These are phyloP conservation scores for Drosophila insularis DNA, from an alignment of 1,140 invertebrate genomes.

Conservation along the genomic window DNA sequence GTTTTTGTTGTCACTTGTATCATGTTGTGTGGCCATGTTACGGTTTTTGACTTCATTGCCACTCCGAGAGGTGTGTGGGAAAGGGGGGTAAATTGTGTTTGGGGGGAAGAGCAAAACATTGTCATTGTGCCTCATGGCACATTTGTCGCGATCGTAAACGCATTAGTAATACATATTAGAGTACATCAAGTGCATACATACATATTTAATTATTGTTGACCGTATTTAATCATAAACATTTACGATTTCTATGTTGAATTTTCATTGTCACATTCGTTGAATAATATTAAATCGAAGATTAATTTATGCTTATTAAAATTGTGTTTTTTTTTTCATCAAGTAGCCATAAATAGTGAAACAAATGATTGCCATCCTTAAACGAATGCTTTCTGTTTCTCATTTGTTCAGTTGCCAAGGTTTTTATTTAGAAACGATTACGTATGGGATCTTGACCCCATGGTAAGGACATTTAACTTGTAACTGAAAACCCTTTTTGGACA, in stretches of 20 bases:
- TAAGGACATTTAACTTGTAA: background rate
- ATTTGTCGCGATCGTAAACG: constrained; percentile 74
- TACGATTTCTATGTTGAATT: constrained; percentile 55
- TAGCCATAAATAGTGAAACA: constrained; percentile 1
- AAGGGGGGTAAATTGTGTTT: too few species aligned
- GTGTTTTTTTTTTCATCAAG: constrained; percentile 41
- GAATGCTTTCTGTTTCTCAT: background rate
- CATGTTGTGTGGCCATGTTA: constrained; percentile 78
- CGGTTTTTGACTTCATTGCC: constrained; percentile 73
- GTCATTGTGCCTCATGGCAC: constrained; percentile 59
- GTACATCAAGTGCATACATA: constrained; percentile 45
- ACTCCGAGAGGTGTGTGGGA: constrained; percentile 34
- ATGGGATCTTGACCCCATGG: background rate
- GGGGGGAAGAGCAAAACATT: constrained; percentile 19
- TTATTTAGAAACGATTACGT: too few species aligned
- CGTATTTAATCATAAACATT: constrained; percentile 69
- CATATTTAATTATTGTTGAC: constrained; percentile 27
- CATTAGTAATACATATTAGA: constrained; percentile 64
- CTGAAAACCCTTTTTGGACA: background rate
- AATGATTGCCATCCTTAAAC: background rate
- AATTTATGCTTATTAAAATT: constrained; percentile 77
- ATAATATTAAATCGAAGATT: constrained; percentile 40
- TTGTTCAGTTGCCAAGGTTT: background rate
- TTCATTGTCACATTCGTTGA: constrained; percentile 45
- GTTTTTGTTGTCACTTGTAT: constrained; percentile 24